Evolutionary conservation across 2,888 invertebrate genomes (phyloP).

Genomic region (Pachliopta kotzebuea): DNA sequence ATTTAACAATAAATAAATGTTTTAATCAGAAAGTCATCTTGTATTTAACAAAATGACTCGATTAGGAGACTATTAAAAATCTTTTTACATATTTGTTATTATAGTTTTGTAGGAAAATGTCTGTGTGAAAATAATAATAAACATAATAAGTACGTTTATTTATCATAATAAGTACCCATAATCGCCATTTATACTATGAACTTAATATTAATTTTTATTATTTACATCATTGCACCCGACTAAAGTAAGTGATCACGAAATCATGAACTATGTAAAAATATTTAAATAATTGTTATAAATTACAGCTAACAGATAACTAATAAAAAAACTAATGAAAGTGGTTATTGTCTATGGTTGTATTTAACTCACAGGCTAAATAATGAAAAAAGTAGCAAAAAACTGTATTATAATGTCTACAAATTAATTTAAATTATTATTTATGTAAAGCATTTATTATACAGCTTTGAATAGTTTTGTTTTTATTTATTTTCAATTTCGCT

Average conservation of each 20-base stretch:
- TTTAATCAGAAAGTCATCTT: too few relatives aligned
- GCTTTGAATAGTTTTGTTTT: neutral
- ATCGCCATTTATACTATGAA: slow-evolving; percentile 31
- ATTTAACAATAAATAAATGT: too few relatives aligned
- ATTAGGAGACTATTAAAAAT: too few relatives aligned
- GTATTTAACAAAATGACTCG: too few relatives aligned
- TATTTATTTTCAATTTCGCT: too few relatives aligned
- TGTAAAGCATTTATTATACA: neutral
- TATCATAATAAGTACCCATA: slow-evolving; percentile 39
- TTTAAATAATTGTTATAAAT: too few relatives aligned
- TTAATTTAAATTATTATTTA: too few relatives aligned
- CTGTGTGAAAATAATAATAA: neutral
- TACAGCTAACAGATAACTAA: neutral
- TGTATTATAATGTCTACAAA: too few relatives aligned
- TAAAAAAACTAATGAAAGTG: neutral
- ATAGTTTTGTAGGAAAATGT: too few relatives aligned
- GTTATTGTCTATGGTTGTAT: neutral
- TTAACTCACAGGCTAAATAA: neutral
- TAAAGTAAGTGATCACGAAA: slow-evolving; percentile 25
- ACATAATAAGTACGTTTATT: slow-evolving; percentile 28
- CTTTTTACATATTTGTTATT: too few relatives aligned
- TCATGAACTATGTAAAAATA: neutral
- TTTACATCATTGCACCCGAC: slow-evolving; percentile 39
- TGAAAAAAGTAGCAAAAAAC: too few relatives aligned
- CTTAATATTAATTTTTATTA: slow-evolving; percentile 28